A percentile compares a stretch with the other conserved stretches of the same genome.
Conservation (phyloP, 2,113 vertebrate species). For the Caranx melampygus region DNA sequence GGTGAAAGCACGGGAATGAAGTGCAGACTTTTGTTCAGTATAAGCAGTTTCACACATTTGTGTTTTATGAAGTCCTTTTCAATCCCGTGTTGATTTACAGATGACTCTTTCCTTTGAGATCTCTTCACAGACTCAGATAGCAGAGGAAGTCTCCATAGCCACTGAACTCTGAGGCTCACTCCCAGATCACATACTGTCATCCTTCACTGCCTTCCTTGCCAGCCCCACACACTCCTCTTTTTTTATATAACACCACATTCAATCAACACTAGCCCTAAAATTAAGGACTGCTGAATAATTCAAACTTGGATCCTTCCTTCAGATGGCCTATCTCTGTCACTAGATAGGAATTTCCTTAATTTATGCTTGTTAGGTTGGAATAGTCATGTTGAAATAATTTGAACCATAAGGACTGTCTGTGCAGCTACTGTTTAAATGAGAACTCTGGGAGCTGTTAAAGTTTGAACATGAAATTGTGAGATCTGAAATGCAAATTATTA, state of each 20-base stretch:
- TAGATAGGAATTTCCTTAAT: slow-evolving; percentile 81
- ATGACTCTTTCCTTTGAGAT: slow-evolving; percentile 57
- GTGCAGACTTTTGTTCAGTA: slow-evolving; percentile 58
- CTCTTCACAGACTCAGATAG: slow-evolving; percentile 62
- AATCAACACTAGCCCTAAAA: slow-evolving; percentile 76
- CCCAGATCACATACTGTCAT: slow-evolving; percentile 59
- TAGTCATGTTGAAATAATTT: slow-evolving; percentile 81
- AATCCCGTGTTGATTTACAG: slow-evolving; percentile 71
- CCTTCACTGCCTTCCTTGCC: slow-evolving; percentile 43
- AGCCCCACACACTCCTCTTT: slow-evolving; percentile 51
- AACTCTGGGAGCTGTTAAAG: slow-evolving; percentile 73
- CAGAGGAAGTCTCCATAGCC: slow-evolving; percentile 60
- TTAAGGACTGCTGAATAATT: slow-evolving; percentile 75
- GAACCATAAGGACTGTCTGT: slow-evolving; percentile 76
- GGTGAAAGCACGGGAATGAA: slow-evolving; percentile 54
- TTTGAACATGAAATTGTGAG: slow-evolving; percentile 77
- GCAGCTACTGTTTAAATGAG: slow-evolving; percentile 79
- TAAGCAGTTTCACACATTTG: slow-evolving; percentile 79
- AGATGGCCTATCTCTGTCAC: slow-evolving; percentile 76
- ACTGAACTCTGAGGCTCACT: slow-evolving; percentile 47
- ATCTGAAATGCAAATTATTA: slow-evolving; percentile 84
- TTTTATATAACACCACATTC: slow-evolving; percentile 70
- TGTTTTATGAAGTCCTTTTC: slow-evolving; percentile 77
- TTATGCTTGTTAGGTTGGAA: slow-evolving; percentile 81
- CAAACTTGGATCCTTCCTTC: slow-evolving; percentile 67